Base-by-base conservation (phyloP, 2,888 invertebrate genomes). In the Drosophila sordidapex region DNA sequence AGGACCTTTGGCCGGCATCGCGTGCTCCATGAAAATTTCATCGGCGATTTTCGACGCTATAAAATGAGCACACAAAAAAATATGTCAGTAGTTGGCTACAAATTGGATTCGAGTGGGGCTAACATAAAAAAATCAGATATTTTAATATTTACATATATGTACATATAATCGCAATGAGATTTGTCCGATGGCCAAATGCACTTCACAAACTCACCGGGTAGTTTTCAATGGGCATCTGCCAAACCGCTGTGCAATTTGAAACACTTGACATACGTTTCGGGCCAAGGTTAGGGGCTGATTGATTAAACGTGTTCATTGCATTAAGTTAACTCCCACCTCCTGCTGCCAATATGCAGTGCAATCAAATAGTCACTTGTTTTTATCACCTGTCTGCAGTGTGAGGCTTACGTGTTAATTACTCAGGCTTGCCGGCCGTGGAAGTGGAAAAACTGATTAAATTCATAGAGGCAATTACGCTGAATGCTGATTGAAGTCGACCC, bases 21-120 rank as follows among this genome's bases (percentile, higher is more conserved):
- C 67, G 71, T 78, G 76, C 61, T n/a, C 66, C 76, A 79, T 82
- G 64, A 82, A 80, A 79, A 75, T 79, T 82, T 79, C 76, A 82
- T 29, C 60, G 57, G 18, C 65, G 43, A 79, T 74, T 64, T 74
- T 53, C 46, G 21, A n/a, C 38, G 38, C 40, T 54, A 76, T 52
- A 81, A 69, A 68, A 61, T 54, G 59, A 53, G 49, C 40, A 58
- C 11, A 21, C 40, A 71, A 76, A 77, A 82, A 60, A 70, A 71
- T 25, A 15, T 38, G 54, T 13, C 60, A 76, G 56, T 53, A 31
- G 54, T 59, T 66, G 66, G 54, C 31, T 53, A 52, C 71, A 64
- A 69, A 79, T 81, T 72, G 79, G 53, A 64, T 51, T 48, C 52
- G 56, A 38, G 59, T 51, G 57, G 27, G n/a, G 15, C 31, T 25